Evolutionary conservation across 1,140 invertebrate genomes (phyloP).

Genomic region (Gryon sp.): DNA sequence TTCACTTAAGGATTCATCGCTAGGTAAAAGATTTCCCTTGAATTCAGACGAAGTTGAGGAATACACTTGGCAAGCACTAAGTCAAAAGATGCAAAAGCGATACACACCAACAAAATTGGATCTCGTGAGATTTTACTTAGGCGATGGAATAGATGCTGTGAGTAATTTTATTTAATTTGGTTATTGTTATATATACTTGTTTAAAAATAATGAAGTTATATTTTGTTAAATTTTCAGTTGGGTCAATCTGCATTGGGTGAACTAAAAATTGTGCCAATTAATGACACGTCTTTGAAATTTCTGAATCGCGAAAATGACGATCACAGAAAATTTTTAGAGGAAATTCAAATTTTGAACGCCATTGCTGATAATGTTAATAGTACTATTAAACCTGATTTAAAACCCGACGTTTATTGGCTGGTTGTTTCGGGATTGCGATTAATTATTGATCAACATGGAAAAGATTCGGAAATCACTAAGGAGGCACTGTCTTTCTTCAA

Average conservation of each 20-base stretch:
- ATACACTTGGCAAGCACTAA: slow-evolving; percentile 82
- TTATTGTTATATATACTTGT: no score
- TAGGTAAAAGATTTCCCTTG: slow-evolving; percentile 82
- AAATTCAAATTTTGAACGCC: slow-evolving; percentile 82
- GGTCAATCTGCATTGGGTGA: slow-evolving; percentile 78
- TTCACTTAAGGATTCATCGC: slow-evolving; percentile 70
- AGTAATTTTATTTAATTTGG: slow-evolving; percentile 60
- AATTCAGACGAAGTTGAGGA: slow-evolving; percentile 84
- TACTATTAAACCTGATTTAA: slow-evolving; percentile 79
- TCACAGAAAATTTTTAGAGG: slow-evolving; percentile 84
- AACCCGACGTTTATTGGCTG: slow-evolving; percentile 85
- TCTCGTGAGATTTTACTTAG: slow-evolving; percentile 83
- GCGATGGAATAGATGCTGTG: slow-evolving; percentile 83
- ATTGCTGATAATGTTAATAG: slow-evolving; percentile 82
- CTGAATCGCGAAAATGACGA: slow-evolving; percentile 78
- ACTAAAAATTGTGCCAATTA: slow-evolving; percentile 78
- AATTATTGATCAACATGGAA: slow-evolving; percentile 84
- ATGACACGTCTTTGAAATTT: slow-evolving; percentile 66
- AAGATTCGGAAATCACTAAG: slow-evolving; percentile 82
- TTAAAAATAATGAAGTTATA: no score
- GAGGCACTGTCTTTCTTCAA: slow-evolving; percentile 85
- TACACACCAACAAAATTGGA: slow-evolving; percentile 79
- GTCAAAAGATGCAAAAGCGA: slow-evolving; percentile 81
- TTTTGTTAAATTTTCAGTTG: slow-evolving; percentile 70
- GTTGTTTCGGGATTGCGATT: slow-evolving; percentile 82